Base-by-base conservation (phyloP, 2,797 vertebrate species). In the Thaleichthys pacificus region DNA sequence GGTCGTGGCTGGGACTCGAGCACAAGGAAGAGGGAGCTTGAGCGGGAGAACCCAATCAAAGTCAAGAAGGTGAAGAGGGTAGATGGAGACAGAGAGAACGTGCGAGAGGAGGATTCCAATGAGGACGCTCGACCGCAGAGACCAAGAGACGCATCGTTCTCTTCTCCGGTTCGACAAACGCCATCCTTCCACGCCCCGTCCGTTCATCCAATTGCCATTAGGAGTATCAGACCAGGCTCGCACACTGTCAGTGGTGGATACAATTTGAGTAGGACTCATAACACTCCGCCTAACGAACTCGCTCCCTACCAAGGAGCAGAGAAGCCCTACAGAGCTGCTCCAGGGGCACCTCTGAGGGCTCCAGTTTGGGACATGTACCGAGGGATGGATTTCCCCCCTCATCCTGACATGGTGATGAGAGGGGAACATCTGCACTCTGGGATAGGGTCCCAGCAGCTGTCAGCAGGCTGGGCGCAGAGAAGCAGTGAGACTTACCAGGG, bases 11-110 rank as follows among this genome's bases (percentile, higher is more conserved):
- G 76, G 26, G 32, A 71, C 26, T 82, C 77, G 19, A 69, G 66
- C 1, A 69, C 61, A 75, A 84, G 85, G 69, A 91, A 88, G 63
- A 78, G 82, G 65, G 69, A 42, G 65, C 71, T 64, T 0, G 79
- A 86, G 56, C 22, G 65, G 2, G 72, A 85, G 56, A 28, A 70
- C 30, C 66, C 78, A 21, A 4, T 71, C 5, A 67, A 76, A 56
- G 70, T 74, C 5, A 92, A 89, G 79, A 89, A 77, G 68, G 11
- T 68, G 26, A 90, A 84, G 81, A 77, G 73, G 42, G 42, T 14
- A 12, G 42, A 47, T 47, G 42, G 42, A 67, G 84, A 84, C 57
- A 63, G 17, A 26, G 80, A 32, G 56, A 75, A 84, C 0, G 54
- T 77, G 9, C 67, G 0, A 19, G 60, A 51, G 0, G 64, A 73